Evolutionary conservation across 2,888 invertebrate species (phyloP), one percentile per base, ranked within the genome.

Genomic region (Stenurella melanura): DNA sequence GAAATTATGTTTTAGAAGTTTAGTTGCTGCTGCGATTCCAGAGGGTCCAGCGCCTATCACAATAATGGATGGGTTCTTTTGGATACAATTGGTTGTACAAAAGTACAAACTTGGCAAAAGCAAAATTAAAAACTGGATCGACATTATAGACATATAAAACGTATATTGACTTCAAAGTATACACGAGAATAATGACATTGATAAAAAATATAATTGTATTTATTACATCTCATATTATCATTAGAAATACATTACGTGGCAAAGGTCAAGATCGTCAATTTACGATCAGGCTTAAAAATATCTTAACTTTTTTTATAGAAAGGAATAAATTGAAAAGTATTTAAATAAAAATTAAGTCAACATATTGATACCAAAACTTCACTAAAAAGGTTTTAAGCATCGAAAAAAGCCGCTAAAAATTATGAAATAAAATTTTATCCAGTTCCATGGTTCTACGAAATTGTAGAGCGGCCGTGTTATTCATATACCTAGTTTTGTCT

Each of bases 21-120:
- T 87, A 15, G 89, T 87, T n/a, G 92, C 92, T 34, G 92, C 91
- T 17, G 92, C 90, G 60, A 92, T 88, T n/a, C 80, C 80, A 21
- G 80, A 66, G 57, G 80, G 64, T 63, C 80, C 80, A 68, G 76
- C 72, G 12, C 80, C 80, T n/a, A 80, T 56, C 11, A 80, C 71
- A 63, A 80, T 58, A 11, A 80, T 73, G 21, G 75, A 76, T 3
- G 77, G 72, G 21, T 61, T 68, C 1, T 38, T 19, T 21, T 42
- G 11, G 42, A 58, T 18, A 9, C 57, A n/a, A 30, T 11, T 34
- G n/a, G 18, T 15, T 15, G 17, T n/a, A 15, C 2, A n/a, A 9
- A 34, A 7, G 38, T 57, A 58, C 17, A 12, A 42, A 19, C 18
- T 18, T 1, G 6, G 15, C 3, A 7, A 38, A 38, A 64, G 18